Percentiles rank a stretch among this genome's conserved stretches.
Evolutionary conservation across 2,888 invertebrate species (phyloP).

Genomic region (Drosophila longiperda): DNA sequence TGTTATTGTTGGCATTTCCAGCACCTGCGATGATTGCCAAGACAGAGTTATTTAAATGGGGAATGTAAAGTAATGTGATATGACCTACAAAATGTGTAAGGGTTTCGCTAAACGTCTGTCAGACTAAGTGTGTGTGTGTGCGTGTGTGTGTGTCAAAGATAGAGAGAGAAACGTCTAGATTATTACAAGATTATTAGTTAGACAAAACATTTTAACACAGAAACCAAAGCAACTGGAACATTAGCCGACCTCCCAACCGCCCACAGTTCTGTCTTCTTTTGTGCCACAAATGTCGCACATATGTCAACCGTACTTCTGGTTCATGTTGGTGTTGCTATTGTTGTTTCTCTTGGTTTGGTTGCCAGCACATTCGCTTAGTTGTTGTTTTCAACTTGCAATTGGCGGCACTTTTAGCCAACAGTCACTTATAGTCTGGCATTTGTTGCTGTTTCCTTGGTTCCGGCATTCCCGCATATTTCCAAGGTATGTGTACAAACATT

Average conservation of each 20-base stretch:
- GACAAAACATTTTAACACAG: slow-evolving; percentile 79
- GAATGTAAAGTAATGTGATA: slow-evolving; percentile 41
- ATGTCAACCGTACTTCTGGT: slow-evolving; percentile 62
- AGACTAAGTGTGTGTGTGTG: neutral
- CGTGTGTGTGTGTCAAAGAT: slow-evolving; percentile 4
- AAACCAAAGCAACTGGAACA: slow-evolving; percentile 83
- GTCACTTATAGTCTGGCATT: slow-evolving; percentile 38
- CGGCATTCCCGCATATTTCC: slow-evolving; percentile 42
- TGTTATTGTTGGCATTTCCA: slow-evolving; percentile 6
- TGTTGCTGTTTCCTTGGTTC: slow-evolving; percentile 72
- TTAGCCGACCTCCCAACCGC: slow-evolving; percentile 57
- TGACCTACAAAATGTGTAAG: slow-evolving; percentile 46
- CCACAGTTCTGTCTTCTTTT: slow-evolving; percentile 37
- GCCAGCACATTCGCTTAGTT: slow-evolving; percentile 51
- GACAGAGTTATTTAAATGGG: slow-evolving; percentile 39
- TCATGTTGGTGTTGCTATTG: slow-evolving; percentile 15
- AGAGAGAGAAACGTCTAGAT: slow-evolving; percentile 51
- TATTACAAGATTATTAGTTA: slow-evolving; percentile 77
- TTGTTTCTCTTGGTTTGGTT: slow-evolving; percentile 45
- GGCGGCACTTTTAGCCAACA: slow-evolving; percentile 74
- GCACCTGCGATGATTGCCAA: slow-evolving; percentile 30
- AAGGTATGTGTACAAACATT: slow-evolving; percentile 50
- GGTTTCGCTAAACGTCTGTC: slow-evolving; percentile 34
- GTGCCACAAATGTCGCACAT: slow-evolving; percentile 76
- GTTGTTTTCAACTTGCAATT: slow-evolving; percentile 56